Conservation (phyloP, 2,113 vertebrate species). For the Ardeotis arabs region DNA sequence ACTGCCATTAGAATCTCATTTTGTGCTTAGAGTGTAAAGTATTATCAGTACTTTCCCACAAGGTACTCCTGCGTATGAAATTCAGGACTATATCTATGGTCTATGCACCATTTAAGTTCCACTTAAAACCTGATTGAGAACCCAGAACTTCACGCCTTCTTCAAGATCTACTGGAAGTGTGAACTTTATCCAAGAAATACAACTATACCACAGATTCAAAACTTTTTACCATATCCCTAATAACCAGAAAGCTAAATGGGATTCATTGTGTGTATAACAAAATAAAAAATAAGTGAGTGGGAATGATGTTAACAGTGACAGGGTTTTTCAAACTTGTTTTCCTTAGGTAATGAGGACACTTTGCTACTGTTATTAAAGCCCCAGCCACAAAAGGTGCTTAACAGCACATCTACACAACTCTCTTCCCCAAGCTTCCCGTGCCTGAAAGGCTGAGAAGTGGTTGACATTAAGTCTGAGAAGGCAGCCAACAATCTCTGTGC, state of each 20-base stretch:
- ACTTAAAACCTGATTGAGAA: background rate
- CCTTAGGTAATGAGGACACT: background rate
- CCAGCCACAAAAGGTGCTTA: background rate
- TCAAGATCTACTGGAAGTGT: background rate
- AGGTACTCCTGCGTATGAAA: background rate
- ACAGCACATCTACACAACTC: background rate
- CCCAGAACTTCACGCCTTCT: background rate
- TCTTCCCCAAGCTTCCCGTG: background rate
- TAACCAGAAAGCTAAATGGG: background rate
- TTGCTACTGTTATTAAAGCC: background rate
- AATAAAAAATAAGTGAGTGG: background rate
- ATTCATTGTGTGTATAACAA: background rate
- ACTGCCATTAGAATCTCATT: background rate
- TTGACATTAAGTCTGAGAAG: background rate
- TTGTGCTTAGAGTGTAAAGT: background rate
- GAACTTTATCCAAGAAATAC: slow-evolving; percentile 4
- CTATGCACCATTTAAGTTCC: background rate
- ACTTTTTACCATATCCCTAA: background rate
- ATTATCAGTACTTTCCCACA: background rate
- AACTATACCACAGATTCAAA: background rate
- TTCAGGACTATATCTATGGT: background rate
- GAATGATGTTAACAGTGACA: background rate
- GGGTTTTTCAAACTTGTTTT: background rate
- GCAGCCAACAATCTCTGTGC: background rate
- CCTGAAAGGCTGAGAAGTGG: background rate